A percentile compares a stretch with the other conserved stretches of the same genome.
phyloP scores from a whole-genome alignment of 1,140 invertebrate species.

The Sycophila sp. region DNA sequence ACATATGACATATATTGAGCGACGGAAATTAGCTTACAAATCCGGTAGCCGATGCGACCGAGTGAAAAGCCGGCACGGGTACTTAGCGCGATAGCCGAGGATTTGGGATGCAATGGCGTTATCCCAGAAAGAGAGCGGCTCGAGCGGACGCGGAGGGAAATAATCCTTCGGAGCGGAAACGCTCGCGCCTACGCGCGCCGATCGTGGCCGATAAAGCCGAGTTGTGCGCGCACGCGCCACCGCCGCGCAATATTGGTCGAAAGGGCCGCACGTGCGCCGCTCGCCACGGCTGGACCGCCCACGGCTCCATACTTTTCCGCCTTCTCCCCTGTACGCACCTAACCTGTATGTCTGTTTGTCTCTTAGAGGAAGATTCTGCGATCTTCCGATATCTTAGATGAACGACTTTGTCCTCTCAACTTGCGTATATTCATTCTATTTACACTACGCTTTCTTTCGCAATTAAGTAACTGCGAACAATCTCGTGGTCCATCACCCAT shows the following conservation, averaged over 20 bases:
- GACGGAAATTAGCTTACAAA: too few species aligned
- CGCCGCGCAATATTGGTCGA: conserved; percentile 45
- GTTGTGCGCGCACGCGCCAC: conserved; percentile 32
- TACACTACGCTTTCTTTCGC: too few species aligned
- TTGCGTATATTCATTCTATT: too few species aligned
- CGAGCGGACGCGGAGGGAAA: background rate
- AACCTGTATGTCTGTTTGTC: too few species aligned
- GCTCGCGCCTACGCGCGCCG: conserved; percentile 21
- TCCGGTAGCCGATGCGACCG: too few species aligned
- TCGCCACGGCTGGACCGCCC: too few species aligned
- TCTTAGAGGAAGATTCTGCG: too few species aligned
- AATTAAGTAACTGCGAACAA: too few species aligned
- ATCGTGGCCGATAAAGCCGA: conserved; percentile 27
- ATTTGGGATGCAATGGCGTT: background rate
- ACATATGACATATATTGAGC: too few species aligned
- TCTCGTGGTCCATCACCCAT: too few species aligned
- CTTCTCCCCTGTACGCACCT: conserved; percentile 10
- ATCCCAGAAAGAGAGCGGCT: background rate
- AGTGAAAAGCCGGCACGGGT: too few species aligned
- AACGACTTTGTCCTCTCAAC: too few species aligned
- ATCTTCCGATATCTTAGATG: background rate
- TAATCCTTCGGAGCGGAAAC: conserved; percentile 28
- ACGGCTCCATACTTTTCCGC: conserved; percentile 34
- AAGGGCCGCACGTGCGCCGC: conserved; percentile 43
- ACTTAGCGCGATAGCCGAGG: conserved; percentile 8